phyloP scores from a whole-genome alignment of 1,140 invertebrate genomes.

The Pseudomyrmex sp. region DNA sequence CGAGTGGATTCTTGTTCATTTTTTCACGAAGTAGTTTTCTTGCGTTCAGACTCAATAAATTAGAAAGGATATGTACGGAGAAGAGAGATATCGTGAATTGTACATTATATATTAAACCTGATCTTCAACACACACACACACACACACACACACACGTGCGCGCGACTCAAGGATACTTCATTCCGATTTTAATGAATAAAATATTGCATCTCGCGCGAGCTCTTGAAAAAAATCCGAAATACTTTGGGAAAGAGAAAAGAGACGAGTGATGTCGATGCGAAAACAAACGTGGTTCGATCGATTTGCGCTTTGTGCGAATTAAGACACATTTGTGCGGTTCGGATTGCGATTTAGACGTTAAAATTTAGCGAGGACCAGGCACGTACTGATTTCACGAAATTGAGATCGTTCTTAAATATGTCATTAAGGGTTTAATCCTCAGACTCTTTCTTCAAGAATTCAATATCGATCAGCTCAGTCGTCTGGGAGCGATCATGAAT shows the following conservation, averaged over 20 bases:
- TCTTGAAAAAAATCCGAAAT: neutral
- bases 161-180: neutral
- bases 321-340: neutral
- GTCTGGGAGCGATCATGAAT: conserved; percentile 59
- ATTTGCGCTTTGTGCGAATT: neutral
- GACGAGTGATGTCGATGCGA: neutral
- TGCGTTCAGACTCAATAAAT: neutral
- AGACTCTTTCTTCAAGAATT: conserved; percentile 49
- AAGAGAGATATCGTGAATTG: neutral
- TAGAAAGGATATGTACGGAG: neutral
- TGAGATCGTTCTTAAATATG: conserved; percentile 54
- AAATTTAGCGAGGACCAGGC: conserved; percentile 3
- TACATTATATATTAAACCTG: neutral
- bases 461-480: conserved; percentile 49
- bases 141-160: no score
- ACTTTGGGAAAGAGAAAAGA: neutral
- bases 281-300: neutral
- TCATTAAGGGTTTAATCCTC: conserved; percentile 50
- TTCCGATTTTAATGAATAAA: neutral
- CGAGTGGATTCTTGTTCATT: neutral
- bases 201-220: neutral
- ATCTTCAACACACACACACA: neutral
- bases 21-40: neutral
- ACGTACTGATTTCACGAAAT: conserved; percentile 29
- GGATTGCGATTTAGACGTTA: neutral